Conservation (phyloP, 37 sponge, comb jelly and placozoan genomes). For the Halichondria panicea region DNA sequence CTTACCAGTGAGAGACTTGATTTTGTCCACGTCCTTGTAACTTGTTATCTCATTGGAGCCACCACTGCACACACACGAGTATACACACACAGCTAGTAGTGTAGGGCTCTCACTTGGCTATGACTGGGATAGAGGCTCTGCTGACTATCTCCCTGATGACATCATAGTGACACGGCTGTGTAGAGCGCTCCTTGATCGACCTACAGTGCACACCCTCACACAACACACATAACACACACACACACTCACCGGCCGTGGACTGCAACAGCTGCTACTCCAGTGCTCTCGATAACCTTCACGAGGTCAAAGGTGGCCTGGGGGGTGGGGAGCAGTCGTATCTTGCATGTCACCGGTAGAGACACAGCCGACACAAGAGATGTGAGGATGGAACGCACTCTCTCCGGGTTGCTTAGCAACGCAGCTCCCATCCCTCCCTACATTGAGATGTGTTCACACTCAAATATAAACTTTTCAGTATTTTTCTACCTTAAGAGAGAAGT, state of each 20-base stretch:
- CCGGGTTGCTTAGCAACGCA: slow-evolving; percentile 85
- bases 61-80: slow-evolving; percentile 53
- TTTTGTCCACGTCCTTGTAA: slow-evolving; percentile 57
- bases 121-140: slow-evolving; percentile 78
- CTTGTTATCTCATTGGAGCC: slow-evolving; percentile 65
- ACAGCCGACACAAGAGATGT: slow-evolving; percentile 69
- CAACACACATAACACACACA: not conserved
- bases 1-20: slow-evolving; percentile 62
- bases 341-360: slow-evolving; percentile 91
- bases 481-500: slow-evolving; percentile 94
- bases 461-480: too few relatives aligned
- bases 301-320: slow-evolving; percentile 85
- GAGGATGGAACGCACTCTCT: slow-evolving; percentile 84
- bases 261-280: slow-evolving; percentile 94
- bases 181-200: slow-evolving; percentile 43
- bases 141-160: slow-evolving; percentile 69
- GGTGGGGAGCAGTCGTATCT: slow-evolving; percentile 89
- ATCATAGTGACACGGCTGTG: slow-evolving; percentile 77
- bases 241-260: slow-evolving; percentile 86
- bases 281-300: slow-evolving; percentile 82
- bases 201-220: slow-evolving; percentile 12
- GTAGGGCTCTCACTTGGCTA: slow-evolving; percentile 79
- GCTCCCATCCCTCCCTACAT: slow-evolving; percentile 98
- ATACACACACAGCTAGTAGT: too few relatives aligned
- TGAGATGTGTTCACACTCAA: too few relatives aligned